phyloP scores from a whole-genome alignment of 1,140 invertebrate genomes.

The Drosophila fuyamai region DNA sequence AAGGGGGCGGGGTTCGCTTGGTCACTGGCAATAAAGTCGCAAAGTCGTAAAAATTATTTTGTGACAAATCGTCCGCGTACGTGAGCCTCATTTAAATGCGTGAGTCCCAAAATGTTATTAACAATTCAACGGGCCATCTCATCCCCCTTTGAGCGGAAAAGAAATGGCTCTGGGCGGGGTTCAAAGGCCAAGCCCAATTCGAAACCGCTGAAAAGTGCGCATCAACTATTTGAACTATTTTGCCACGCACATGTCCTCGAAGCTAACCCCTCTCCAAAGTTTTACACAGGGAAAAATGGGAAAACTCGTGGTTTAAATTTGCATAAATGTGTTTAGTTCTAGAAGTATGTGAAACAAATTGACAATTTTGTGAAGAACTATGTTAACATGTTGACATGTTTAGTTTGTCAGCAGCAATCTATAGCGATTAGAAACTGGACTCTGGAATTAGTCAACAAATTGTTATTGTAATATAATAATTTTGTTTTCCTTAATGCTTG shows the following conservation, averaged over 20 bases:
- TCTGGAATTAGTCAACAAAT: no score
- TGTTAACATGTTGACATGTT: no score
- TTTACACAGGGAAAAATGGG: constrained; percentile 2
- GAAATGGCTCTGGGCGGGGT: constrained; percentile 28
- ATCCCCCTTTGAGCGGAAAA: constrained; percentile 1
- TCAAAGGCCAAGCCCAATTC: constrained; percentile 74
- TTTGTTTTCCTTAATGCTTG: no score
- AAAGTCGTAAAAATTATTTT: constrained; percentile 85
- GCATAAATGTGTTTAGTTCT: background rate
- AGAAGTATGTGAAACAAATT: no score
- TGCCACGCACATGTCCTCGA: constrained; percentile 73
- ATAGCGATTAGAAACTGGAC: no score
- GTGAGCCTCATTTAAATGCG: constrained; percentile 84
- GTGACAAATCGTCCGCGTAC: constrained; percentile 84
- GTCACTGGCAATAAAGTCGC: constrained; percentile 78
- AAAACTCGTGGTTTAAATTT: background rate
- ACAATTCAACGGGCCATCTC: constrained; percentile 68
- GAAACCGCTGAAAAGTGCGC: constrained; percentile 78
- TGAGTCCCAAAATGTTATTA: constrained; percentile 74
- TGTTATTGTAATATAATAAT: no score
- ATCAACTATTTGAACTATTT: constrained; percentile 83
- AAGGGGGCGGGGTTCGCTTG: constrained; percentile 35
- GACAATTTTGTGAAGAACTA: no score
- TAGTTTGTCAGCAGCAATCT: no score
- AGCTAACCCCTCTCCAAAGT: constrained; percentile 3